A percentile compares a stretch with the other conserved stretches of the same genome.
These are phyloP conservation scores for Sipunculus nudus DNA, from an alignment of 2,888 invertebrate genomes.

Conservation along the genomic window DNA sequence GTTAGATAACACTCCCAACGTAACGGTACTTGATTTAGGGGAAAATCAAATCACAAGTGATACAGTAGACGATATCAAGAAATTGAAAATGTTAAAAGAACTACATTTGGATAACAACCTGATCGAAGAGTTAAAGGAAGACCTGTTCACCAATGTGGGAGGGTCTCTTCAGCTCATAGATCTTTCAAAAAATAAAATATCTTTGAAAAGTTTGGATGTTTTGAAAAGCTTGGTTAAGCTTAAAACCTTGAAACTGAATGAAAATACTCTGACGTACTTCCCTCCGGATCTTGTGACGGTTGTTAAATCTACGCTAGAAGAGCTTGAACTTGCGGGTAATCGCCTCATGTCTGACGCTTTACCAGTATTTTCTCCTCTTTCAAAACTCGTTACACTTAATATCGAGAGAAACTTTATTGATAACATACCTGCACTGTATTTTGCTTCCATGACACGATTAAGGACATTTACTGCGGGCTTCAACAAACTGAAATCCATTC, in stretches of 20 bases:
- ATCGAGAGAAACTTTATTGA: constrained; percentile 17
- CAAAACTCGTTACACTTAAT: constrained; percentile 2
- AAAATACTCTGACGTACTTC: constrained; percentile 6
- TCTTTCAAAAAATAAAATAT: constrained; percentile 6
- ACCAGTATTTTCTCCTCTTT: constrained; percentile 4
- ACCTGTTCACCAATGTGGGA: neutral
- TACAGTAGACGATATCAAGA: too few species aligned
- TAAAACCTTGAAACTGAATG: constrained; percentile 13
- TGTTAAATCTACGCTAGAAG: constrained; percentile 6
- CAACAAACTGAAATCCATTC: constrained; percentile 10
- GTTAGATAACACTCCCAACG: constrained; percentile 4
- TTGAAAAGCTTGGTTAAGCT: constrained; percentile 8
- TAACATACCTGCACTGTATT: constrained; percentile 12
- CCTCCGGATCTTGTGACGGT: constrained; percentile 2
- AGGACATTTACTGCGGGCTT: constrained; percentile 8
- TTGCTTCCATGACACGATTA: constrained; percentile 17
- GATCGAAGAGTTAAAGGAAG: neutral
- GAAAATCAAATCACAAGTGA: constrained; percentile 11
- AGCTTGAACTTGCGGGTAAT: constrained; percentile 17
- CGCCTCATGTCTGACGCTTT: constrained; percentile 5
- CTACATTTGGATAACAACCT: too few species aligned
- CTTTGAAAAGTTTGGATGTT: neutral
- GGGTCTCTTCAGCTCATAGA: constrained; percentile 8
- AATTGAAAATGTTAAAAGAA: too few species aligned
- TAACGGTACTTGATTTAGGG: constrained; percentile 23